phyloP scores from a whole-genome alignment of 1,140 invertebrate genomes.

The Microplitis mediator region DNA sequence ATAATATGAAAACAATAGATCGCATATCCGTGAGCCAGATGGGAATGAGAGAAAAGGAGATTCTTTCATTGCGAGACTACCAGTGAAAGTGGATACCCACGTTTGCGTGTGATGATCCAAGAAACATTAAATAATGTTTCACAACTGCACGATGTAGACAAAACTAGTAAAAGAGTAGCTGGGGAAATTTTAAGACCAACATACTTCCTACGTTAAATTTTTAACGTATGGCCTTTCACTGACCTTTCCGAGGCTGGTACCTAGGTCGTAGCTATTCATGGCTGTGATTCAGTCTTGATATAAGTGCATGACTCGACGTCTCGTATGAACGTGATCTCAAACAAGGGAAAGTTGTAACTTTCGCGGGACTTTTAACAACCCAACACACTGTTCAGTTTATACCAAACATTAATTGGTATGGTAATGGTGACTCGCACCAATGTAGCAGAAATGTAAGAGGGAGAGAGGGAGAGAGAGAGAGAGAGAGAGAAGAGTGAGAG shows the following conservation, averaged over 20 bases:
- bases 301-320: conserved; percentile 5
- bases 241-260: conserved; percentile 42
- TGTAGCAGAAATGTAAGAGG: background rate
- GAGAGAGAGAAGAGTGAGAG: conserved; percentile 25
- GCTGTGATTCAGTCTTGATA: conserved; percentile 6
- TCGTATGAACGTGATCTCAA: conserved; percentile 15
- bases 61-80: too few relatives aligned
- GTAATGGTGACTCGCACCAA: background rate
- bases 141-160: background rate
- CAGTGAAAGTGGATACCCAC: too few relatives aligned
- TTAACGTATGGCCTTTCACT: conserved; percentile 43
- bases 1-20: too few relatives aligned
- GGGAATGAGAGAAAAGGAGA: too few relatives aligned
- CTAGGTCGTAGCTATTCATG: conserved; percentile 21
- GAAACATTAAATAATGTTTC: background rate
- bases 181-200: conserved; percentile 8
- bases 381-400: conserved; percentile 8
- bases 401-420: background rate
- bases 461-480: conserved; percentile 11
- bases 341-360: conserved; percentile 12
- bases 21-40: too few relatives aligned
- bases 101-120: background rate
- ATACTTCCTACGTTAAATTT: conserved; percentile 37
- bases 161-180: background rate
- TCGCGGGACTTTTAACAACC: conserved; percentile 20